Conservation (phyloP, 92 coral and sea anemone genomes). For the Phenganax subtilis region DNA sequence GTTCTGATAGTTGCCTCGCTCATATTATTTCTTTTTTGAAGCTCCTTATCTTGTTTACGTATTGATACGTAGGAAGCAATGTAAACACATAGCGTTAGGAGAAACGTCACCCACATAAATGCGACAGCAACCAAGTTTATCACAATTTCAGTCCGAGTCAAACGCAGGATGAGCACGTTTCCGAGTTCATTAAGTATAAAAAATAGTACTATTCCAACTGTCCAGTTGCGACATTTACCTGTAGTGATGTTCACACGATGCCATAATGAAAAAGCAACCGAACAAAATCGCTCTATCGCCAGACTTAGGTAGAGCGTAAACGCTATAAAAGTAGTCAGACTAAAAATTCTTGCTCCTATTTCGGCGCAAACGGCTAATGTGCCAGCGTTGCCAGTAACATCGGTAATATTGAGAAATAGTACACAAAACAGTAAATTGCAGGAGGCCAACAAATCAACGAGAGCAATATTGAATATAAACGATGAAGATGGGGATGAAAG, state of each 20-base stretch:
- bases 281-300: slow-evolving; percentile 25
- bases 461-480: slow-evolving; percentile 6
- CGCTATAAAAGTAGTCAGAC: background rate
- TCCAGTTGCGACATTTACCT: slow-evolving; percentile 7
- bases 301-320: slow-evolving; percentile 4
- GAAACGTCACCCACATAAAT: background rate
- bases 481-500: background rate
- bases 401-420: background rate
- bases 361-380: too few species aligned
- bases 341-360: too few species aligned
- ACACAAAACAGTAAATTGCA: background rate
- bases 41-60: background rate
- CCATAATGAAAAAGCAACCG: slow-evolving; percentile 28
- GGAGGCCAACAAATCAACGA: slow-evolving; percentile 4
- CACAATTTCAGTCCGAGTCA: background rate
- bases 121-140: background rate
- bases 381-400: background rate
- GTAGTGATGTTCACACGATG: slow-evolving; percentile 6
- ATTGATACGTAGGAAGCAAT: slow-evolving; percentile 3
- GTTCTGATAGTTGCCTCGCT: background rate
- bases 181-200: too few species aligned
- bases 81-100: background rate
- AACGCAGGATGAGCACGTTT: background rate
- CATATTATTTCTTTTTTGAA: background rate
- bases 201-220: background rate